Conservation (phyloP, 2,797 vertebrate genomes). For the Thunnus albacares region DNA sequence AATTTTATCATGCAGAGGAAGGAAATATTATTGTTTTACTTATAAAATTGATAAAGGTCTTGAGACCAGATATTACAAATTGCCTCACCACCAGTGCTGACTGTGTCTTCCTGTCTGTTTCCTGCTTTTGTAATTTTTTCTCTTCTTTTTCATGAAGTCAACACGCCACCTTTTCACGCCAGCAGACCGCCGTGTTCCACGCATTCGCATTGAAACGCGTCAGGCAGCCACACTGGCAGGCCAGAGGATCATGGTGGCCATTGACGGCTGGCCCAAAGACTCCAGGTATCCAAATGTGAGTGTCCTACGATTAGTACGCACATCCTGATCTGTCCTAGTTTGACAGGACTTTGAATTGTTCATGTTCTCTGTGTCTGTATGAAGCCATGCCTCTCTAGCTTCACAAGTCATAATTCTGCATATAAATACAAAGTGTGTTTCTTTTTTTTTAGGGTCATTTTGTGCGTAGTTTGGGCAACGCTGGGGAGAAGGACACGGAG, state of each 20-base stretch:
- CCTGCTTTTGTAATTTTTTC: not conserved
- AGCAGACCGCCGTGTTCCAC: constrained; percentile 94
- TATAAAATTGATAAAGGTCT: no score
- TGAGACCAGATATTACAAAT: not conserved
- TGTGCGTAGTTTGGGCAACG: constrained; percentile 92
- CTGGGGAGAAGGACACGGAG: constrained; percentile 96
- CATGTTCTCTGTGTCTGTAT: not conserved
- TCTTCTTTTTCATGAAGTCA: constrained; percentile 82
- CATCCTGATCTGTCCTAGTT: not conserved
- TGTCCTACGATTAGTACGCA: not conserved
- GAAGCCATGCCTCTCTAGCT: not conserved
- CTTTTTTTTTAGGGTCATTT: constrained; percentile 92
- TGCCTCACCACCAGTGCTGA: not conserved
- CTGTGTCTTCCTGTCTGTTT: no score
- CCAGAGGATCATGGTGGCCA: constrained; percentile 96
- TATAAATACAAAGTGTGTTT: not conserved
- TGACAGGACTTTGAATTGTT: not conserved
- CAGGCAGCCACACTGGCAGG: constrained; percentile 91
- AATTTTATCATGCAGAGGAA: no score
- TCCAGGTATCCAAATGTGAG: constrained; percentile 98
- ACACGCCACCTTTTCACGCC: constrained; percentile 97
- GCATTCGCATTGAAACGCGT: constrained; percentile 96
- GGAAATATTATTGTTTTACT: no score
- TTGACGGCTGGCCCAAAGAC: constrained; percentile 97
- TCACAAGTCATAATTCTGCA: not conserved